phyloP scores from a whole-genome alignment of 2,113 vertebrate genomes.

The Clarias macrocephalus region DNA sequence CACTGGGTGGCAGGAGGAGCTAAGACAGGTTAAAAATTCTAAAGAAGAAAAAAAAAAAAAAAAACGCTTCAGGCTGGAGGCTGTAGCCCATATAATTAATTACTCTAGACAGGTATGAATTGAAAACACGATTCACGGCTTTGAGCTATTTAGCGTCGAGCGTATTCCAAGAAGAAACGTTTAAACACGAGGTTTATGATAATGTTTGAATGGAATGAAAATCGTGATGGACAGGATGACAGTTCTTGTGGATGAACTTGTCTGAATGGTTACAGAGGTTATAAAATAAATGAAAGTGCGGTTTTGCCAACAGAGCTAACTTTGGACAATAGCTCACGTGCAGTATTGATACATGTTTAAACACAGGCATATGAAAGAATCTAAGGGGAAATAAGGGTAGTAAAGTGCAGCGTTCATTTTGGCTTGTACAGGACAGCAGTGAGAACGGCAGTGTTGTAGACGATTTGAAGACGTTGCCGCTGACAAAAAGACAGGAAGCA shows the following conservation, averaged over 20 bases:
- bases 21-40: slow-evolving; percentile 66
- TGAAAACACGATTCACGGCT: slow-evolving; percentile 71
- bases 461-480: too few species aligned
- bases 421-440: too few species aligned
- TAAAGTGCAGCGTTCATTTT: background rate
- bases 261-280: background rate
- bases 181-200: slow-evolving; percentile 56
- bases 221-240: background rate
- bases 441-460: too few species aligned
- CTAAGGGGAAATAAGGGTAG: background rate
- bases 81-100: slow-evolving; percentile 91
- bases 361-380: background rate
- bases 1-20: slow-evolving; percentile 79
- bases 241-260: background rate
- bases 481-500: too few species aligned
- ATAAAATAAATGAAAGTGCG: background rate
- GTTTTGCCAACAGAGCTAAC: background rate
- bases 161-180: slow-evolving; percentile 63
- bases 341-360: background rate
- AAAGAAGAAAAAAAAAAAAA: background rate
- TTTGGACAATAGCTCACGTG: background rate
- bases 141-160: slow-evolving; percentile 66
- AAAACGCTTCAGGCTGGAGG: slow-evolving; percentile 78
- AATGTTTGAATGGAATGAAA: slow-evolving; percentile 47
- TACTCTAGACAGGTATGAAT: slow-evolving; percentile 88